Percentiles rank a stretch among this genome's conserved stretches.
Evolutionary conservation across 2,113 vertebrate species (phyloP).

Genomic region (Pomatostomus ruficeps): DNA sequence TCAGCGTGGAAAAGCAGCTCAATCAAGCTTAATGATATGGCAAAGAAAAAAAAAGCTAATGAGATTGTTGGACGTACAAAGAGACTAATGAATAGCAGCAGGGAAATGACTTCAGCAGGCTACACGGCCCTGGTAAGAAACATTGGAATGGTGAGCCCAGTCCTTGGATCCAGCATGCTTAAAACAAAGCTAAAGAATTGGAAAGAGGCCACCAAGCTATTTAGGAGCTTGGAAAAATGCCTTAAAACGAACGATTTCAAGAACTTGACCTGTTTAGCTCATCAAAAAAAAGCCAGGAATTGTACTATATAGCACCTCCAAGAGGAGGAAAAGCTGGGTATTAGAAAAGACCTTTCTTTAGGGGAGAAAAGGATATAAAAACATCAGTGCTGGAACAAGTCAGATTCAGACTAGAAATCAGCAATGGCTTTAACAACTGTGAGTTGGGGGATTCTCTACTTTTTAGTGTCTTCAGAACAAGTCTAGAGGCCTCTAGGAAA

Average conservation of each 20-base stretch:
- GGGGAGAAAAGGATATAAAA: not conserved
- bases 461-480: not conserved
- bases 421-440: not conserved
- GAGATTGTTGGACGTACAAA: slow-evolving; percentile 45
- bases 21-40: slow-evolving; percentile 53
- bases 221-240: slow-evolving; percentile 54
- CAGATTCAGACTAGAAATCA: not conserved
- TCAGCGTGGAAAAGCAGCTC: slow-evolving; percentile 19
- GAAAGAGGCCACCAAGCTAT: slow-evolving; percentile 30
- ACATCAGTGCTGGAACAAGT: not conserved
- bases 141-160: not conserved
- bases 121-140: slow-evolving; percentile 8
- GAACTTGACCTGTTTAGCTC: slow-evolving; percentile 46
- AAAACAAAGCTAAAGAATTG: slow-evolving; percentile 33
- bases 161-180: not conserved
- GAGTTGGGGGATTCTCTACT: not conserved
- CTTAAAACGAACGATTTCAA: slow-evolving; percentile 38
- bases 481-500: not conserved
- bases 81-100: slow-evolving; percentile 40
- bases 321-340: not conserved
- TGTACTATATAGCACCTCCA: not conserved
- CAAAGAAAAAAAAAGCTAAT: slow-evolving; percentile 36
- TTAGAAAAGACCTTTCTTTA: not conserved
- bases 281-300: not conserved
- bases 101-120: slow-evolving; percentile 46